A percentile compares a stretch with the other conserved stretches of the same genome.
Conservation (phyloP, 2,888 invertebrate species). For the Apamea sordens region DNA sequence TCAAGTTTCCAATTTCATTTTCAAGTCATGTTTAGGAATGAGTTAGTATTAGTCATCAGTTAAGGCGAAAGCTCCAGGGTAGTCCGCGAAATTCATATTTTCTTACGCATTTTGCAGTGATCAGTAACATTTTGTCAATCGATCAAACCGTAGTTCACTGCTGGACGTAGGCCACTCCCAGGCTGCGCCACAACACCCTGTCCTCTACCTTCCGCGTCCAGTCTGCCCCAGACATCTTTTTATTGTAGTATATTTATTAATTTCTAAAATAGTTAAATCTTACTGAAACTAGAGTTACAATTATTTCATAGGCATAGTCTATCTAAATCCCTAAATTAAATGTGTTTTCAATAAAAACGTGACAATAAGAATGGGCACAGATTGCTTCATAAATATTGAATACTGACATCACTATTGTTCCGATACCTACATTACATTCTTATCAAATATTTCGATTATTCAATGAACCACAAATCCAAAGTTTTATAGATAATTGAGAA, state of each 20-base stretch:
- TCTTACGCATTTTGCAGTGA: not conserved
- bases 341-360: not conserved
- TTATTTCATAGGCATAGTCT: not conserved
- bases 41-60: not conserved
- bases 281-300: not conserved
- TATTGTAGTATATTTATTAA: not conserved
- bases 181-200: not conserved
- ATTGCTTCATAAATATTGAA: conserved; percentile 2
- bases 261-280: no score
- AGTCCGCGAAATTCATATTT: not conserved
- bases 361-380: not conserved
- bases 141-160: not conserved
- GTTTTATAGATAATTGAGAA: conserved; percentile 23
- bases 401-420: not conserved
- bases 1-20: no score
- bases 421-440: not conserved
- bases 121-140: not conserved
- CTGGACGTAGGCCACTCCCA: not conserved
- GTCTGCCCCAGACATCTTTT: not conserved
- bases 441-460: not conserved
- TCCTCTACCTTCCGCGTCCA: not conserved
- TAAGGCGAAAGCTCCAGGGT: not conserved
- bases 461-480: conserved; percentile 1
- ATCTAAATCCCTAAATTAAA: not conserved
- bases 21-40: not conserved